phyloP scores from a whole-genome alignment of 2,888 invertebrate genomes.

The Sesamia inferens region DNA sequence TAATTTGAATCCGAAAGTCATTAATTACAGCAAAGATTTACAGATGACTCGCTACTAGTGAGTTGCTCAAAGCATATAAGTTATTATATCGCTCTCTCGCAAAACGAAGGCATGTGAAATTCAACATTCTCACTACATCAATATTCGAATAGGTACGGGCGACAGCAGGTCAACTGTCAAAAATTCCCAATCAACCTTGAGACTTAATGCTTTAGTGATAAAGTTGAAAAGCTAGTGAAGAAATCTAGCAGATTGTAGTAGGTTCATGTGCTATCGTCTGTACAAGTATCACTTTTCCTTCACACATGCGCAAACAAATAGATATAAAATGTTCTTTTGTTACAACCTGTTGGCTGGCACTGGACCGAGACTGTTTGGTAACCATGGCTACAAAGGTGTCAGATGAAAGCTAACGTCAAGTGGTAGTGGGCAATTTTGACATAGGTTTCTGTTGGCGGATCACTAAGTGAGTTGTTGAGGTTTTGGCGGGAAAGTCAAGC shows the following conservation, averaged over 20 bases:
- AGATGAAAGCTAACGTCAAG: conserved; percentile 63
- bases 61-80: background rate
- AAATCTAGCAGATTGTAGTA: no score
- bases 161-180: no score
- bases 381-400: conserved; percentile 71
- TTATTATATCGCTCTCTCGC: no score
- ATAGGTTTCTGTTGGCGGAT: conserved; percentile 17
- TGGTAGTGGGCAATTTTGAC: conserved; percentile 21
- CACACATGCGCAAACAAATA: conserved; percentile 52
- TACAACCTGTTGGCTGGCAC: conserved; percentile 80
- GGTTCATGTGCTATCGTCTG: no score
- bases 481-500: no score
- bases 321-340: conserved; percentile 74
- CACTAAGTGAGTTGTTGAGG: background rate
- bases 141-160: conserved; percentile 21
- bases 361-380: conserved; percentile 77
- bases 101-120: conserved; percentile 29
- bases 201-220: no score
- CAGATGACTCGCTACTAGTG: background rate
- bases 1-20: background rate
- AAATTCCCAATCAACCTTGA: no score
- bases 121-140: conserved; percentile 16
- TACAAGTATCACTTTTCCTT: conserved; percentile 56
- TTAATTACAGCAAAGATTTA: background rate
- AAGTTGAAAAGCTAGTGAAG: no score